A percentile compares a stretch with the other conserved stretches of the same genome.
Evolutionary conservation across 2,113 vertebrate genomes (phyloP).

Genomic region (Orycteropus afer): DNA sequence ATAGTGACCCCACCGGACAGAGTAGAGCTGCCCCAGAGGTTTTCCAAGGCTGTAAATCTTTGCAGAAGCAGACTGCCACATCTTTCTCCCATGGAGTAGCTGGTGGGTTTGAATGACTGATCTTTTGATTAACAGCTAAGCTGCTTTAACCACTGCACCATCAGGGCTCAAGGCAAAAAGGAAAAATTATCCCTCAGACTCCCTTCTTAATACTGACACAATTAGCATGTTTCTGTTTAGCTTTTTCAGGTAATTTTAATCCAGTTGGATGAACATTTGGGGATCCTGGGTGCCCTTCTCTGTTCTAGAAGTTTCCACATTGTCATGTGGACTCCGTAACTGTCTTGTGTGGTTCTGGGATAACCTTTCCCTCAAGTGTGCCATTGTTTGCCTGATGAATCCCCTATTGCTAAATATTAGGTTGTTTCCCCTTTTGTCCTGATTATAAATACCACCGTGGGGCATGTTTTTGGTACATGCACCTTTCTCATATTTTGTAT

Average conservation of each 20-base stretch:
- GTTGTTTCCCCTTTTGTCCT: not conserved
- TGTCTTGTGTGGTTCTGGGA: not conserved
- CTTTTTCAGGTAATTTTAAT: not conserved
- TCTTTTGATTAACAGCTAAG: not conserved
- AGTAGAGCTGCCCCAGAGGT: not conserved
- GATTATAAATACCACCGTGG: not conserved
- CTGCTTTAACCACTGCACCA: not conserved
- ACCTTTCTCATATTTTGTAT: slow-evolving; percentile 29
- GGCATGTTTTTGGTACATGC: not conserved
- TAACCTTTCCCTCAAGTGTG: not conserved
- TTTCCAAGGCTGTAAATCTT: not conserved
- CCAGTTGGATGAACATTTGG: not conserved
- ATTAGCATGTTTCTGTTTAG: not conserved
- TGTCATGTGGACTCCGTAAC: not conserved
- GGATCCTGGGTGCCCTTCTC: not conserved
- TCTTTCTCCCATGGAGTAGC: not conserved
- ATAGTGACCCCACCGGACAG: not conserved
- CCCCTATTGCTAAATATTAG: not conserved
- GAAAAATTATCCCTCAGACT: not conserved
- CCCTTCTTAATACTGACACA: not conserved
- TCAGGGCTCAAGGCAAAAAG: not conserved
- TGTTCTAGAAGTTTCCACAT: not conserved
- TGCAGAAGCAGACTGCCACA: not conserved
- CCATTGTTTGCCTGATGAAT: not conserved
- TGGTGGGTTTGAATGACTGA: not conserved